These are phyloP conservation scores for Microplitis deprimator DNA, from an alignment of 2,888 invertebrate species.

Conservation along the genomic window DNA sequence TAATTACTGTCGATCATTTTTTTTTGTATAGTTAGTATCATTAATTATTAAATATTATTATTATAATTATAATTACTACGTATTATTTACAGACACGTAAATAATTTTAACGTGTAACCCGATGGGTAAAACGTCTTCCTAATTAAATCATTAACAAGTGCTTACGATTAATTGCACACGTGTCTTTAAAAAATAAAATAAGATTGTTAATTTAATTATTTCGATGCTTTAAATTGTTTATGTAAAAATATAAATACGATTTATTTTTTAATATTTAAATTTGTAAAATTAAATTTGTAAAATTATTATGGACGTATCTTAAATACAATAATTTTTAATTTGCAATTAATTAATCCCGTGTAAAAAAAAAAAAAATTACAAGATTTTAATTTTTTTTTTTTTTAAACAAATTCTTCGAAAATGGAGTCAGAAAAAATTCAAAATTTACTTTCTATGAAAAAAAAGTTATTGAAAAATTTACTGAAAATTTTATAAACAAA, in stretches of 20 bases:
- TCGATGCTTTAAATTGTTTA: not conserved
- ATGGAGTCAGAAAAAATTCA: no score
- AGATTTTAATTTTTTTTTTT: no score
- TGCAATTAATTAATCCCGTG: not conserved
- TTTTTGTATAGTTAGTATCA: not conserved
- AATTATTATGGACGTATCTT: conserved; percentile 9
- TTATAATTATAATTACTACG: not conserved
- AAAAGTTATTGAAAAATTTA: no score
- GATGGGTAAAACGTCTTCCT: not conserved
- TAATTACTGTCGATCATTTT: not conserved
- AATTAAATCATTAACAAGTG: not conserved
- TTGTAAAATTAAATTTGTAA: conserved; percentile 18
- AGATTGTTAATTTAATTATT: conserved; percentile 8
- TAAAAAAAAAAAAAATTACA: no score
- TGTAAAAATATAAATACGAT: not conserved
- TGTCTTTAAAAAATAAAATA: not conserved
- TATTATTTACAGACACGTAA: conserved; percentile 1
- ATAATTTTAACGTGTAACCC: not conserved
- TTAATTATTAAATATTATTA: not conserved
- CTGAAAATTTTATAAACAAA: no score
- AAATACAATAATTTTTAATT: conserved; percentile 7
- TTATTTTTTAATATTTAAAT: conserved; percentile 6
- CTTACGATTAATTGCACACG: not conserved
- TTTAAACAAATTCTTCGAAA: no score
- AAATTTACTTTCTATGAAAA: no score